Conservation (phyloP, 2,113 vertebrate species). For the Tetraodon nigroviridis region DNA sequence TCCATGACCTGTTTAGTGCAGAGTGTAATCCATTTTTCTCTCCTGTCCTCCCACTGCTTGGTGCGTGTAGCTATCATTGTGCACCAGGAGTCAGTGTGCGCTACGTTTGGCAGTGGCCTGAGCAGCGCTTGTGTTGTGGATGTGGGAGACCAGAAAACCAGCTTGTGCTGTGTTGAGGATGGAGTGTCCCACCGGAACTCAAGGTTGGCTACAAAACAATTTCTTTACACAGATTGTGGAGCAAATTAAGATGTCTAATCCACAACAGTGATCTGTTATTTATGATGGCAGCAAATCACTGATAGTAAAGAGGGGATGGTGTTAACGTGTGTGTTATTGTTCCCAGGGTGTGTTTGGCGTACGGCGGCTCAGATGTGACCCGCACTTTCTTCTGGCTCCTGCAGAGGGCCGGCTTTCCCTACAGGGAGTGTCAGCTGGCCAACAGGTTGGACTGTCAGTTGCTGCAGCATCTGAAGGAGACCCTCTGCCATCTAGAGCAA, state of each 20-base stretch:
- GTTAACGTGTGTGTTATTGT: too few species aligned
- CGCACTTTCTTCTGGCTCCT: constrained; percentile 96
- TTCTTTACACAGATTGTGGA: not conserved
- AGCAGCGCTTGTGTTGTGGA: constrained; percentile 95
- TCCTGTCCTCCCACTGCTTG: not conserved
- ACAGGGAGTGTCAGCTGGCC: constrained; percentile 89
- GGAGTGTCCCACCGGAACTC: constrained; percentile 96
- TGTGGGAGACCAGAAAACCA: constrained; percentile 96
- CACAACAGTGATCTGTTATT: too few species aligned
- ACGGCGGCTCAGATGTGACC: constrained; percentile 92
- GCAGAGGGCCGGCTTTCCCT: constrained; percentile 94
- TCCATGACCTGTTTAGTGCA: not conserved
- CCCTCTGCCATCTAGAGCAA: constrained; percentile 94
- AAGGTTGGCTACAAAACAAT: constrained; percentile 69
- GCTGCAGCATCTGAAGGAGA: constrained; percentile 93
- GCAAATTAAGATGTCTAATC: too few species aligned
- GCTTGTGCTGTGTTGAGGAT: constrained; percentile 94
- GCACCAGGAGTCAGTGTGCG: constrained; percentile 96
- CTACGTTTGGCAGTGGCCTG: constrained; percentile 91
- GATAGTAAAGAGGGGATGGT: too few species aligned
- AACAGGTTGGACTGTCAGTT: constrained; percentile 88
- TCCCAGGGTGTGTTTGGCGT: constrained; percentile 86
- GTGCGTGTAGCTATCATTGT: constrained; percentile 82
- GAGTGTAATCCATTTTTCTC: not conserved
- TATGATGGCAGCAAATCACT: too few species aligned